Evolutionary conservation across 2,113 vertebrate genomes (phyloP).

Genomic region (Tychaedon coryphoeus): DNA sequence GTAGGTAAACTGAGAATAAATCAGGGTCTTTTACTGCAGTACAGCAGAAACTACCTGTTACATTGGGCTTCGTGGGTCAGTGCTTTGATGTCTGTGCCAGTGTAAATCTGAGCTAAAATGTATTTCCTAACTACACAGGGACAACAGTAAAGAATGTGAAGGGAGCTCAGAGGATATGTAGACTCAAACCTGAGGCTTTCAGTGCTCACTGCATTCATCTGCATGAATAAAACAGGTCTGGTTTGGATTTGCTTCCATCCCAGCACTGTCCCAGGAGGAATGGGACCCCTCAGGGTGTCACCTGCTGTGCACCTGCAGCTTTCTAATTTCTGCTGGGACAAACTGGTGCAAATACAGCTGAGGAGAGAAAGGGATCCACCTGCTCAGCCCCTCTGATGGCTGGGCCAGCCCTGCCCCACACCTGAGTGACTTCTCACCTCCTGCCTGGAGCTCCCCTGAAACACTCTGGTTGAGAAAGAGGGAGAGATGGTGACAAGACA

Average conservation of each 20-base stretch:
- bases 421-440: neutral
- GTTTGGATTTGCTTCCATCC: neutral
- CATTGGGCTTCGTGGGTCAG: neutral
- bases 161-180: neutral
- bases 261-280: neutral
- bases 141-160: neutral
- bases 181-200: neutral
- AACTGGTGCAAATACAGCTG: neutral
- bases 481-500: neutral
- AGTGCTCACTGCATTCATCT: neutral
- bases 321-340: neutral
- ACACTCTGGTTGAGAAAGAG: neutral
- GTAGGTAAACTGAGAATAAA: conserved; percentile 29
- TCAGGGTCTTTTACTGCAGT: neutral
- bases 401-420: neutral
- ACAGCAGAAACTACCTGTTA: conserved; percentile 6
- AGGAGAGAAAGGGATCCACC: neutral
- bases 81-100: neutral
- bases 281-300: neutral
- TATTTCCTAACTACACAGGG: neutral
- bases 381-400: neutral
- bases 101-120: conserved; percentile 3
- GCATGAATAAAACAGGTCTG: neutral
- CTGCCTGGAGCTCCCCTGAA: neutral
- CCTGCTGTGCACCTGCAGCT: neutral